Evolutionary conservation across 2,888 invertebrate genomes (phyloP), one percentile per base, ranked within the genome.

Genomic region (Marasmarcha lunaedactyla): DNA sequence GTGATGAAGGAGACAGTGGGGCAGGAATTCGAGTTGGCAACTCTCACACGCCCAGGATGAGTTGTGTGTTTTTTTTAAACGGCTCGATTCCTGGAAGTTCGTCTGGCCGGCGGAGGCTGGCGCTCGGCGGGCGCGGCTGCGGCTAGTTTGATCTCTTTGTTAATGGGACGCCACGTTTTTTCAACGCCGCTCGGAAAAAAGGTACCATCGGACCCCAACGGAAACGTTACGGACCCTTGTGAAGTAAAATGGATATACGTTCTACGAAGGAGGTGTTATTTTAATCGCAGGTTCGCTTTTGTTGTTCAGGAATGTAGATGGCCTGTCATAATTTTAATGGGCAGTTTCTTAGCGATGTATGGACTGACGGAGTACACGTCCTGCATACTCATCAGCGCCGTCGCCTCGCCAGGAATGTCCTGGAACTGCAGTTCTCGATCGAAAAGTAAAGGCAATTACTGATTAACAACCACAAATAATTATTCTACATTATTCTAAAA

Each of bases 71-170:
- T 76, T 77, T n/a, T 77, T 71, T 58, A 66, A 71, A 71, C 71
- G 71, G 69, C 72, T 62, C 72, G 63, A 70, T 81, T 83, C 81
- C 59, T 77, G 77, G 83, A 81, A 83, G 64, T 67, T 51, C 63
- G 63, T 60, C 63, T 56, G 59, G 59, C 68, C 71, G 68, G 71
- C 76, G 71, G 76, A 73, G 77, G 79, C 79, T 78, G 78, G 77
- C 74, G 63, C 57, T 65, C 13, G 4, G 71, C 55, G 68, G 73
- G 74, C 78, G 78, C 78, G 78, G 69, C 63, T 62, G 62, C 68
- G 81, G 76, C 79, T 81, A 78, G 76, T 78, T 83, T 83, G 81
- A 81, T 81, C 76, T 79, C 78, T 81, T 83, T 81, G 72, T 83
- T 81, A 81, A 78, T 79, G 77, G 79, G 79, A 79, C 78, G 78